A percentile compares a stretch with the other conserved stretches of the same genome.
phyloP scores from a whole-genome alignment of 1,140 invertebrate species.

The Sitophilus oryzae region DNA sequence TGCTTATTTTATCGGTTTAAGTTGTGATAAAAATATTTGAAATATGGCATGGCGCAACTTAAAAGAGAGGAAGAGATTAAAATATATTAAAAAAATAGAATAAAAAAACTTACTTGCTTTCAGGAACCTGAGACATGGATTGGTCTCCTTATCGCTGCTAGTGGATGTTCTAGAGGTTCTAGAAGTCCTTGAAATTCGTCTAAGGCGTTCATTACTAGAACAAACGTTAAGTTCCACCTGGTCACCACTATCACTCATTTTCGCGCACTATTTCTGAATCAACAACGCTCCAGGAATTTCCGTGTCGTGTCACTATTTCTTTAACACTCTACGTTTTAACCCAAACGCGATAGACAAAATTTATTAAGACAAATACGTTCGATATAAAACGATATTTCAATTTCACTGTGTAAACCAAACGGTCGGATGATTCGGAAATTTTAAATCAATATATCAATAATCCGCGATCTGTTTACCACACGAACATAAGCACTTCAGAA shows the following conservation, averaged over 20 bases:
- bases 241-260: slow-evolving; percentile 3
- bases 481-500: slow-evolving; percentile 5
- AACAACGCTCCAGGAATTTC: no score
- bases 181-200: slow-evolving; percentile 8
- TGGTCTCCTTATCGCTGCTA: slow-evolving; percentile 1
- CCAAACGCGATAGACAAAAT: no score
- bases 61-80: no score
- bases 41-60: no score
- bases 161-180: neutral
- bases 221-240: neutral
- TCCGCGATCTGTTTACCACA: neutral
- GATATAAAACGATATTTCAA: neutral
- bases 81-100: no score
- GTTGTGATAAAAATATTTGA: no score
- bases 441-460: neutral
- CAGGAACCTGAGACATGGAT: slow-evolving; percentile 23
- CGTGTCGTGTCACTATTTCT: no score
- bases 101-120: slow-evolving; percentile 26
- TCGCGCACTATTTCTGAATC: neutral
- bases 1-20: no score
- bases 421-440: neutral
- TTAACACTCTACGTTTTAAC: no score
- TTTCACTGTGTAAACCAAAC: no score
- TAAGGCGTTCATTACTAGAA: neutral
- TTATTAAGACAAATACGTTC: no score